phyloP scores from a whole-genome alignment of 2,888 invertebrate species.

The Thecophora atra region DNA sequence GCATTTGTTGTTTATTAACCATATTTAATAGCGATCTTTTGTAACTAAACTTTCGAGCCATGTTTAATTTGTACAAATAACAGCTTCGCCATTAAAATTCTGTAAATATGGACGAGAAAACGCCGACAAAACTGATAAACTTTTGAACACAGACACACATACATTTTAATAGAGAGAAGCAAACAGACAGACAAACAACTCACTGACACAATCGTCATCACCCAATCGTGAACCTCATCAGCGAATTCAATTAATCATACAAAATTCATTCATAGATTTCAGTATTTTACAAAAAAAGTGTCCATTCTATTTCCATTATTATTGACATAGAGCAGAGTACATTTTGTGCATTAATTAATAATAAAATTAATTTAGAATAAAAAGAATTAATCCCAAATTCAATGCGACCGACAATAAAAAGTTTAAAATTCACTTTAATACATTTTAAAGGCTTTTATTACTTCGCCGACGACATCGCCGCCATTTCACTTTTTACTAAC shows the following conservation, averaged over 20 bases:
- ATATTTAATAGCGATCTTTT: constrained; percentile 10
- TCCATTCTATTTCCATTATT: no score
- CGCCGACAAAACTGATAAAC: background rate
- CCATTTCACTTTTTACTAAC: no score
- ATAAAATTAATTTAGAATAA: no score
- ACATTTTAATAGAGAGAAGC: no score
- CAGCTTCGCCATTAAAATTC: constrained; percentile 44
- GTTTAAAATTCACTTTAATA: no score
- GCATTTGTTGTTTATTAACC: constrained; percentile 8
- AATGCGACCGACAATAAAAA: no score
- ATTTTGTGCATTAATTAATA: no score
- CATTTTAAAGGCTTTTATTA: no score
- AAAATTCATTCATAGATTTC: constrained; percentile 39
- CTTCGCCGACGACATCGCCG: no score
- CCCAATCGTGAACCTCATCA: background rate
- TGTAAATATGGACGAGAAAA: constrained; percentile 36
- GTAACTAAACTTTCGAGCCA: constrained; percentile 6
- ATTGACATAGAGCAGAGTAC: no score
- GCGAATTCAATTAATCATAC: background rate
- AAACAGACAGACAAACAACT: background rate
- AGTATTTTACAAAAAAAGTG: no score
- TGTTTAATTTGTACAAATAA: constrained; percentile 32
- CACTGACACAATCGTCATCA: background rate
- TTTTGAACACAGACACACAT: background rate
- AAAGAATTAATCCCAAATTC: no score